Base-by-base conservation (phyloP, 2,888 invertebrate genomes). In the Megaustenia siamemsis region DNA sequence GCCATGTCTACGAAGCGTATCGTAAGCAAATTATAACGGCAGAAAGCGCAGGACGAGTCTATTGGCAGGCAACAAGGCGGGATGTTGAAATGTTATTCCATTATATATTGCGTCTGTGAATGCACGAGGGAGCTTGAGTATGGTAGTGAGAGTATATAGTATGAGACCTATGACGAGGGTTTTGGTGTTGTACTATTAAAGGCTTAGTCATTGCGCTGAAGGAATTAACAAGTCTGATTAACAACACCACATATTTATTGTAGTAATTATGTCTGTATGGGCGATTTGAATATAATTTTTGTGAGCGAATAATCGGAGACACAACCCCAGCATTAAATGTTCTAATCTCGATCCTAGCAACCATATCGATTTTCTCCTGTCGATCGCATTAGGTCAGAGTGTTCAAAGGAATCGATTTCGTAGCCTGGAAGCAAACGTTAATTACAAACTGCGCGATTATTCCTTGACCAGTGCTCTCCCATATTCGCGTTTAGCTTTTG, bases 1-100 rank as follows among this genome's bases (percentile, higher is more conserved):
- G 43, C 43, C 77, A 56, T n/a, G 38, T 77, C 60, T 40, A 77
- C 38, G 60, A 28, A n/a, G 60, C 77, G 60, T 35, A 77, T 40
- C 77, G 77, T 77, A 77, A 60, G 77, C 77, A 77, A 77, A 60
- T 77, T 77, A 77, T 38, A 56, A 40, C 38, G 73, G 32, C 18
- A 45, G 49, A 45, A 32, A 21, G 73, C 4, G 45, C 32, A 28
- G 69, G 40, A 40, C 5, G 49, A 24, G 69, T 43, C 24, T 3
- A 24, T 1, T 69, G n/a, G 40, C 21, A 21, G 71, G 40, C 21
- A 21, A 45, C 24, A 21, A 40, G n/a, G 45, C n/a, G 40, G 45
- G n/a, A 8, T 43, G 8, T 71, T 8, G 43, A n/a, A 71, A 71
- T 5, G 12, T 21, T 71, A 71, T 38, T 6, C 12, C 43, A 12